These are phyloP conservation scores for Synergus japonicus DNA, from an alignment of 2,888 invertebrate genomes.

Conservation along the genomic window DNA sequence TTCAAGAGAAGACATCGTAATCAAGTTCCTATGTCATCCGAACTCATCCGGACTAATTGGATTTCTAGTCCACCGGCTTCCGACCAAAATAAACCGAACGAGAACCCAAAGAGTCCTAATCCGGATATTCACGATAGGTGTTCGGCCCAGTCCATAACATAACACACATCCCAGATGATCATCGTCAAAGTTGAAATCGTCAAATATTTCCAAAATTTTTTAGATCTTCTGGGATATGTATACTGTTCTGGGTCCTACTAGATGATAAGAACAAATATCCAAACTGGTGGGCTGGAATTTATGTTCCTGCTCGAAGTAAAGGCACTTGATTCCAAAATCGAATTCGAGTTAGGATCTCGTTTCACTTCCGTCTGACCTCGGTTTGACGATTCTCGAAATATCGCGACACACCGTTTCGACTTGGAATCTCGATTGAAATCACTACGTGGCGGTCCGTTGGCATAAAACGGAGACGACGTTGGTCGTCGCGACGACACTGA, in stretches of 20 bases:
- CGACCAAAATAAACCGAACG: slow-evolving; percentile 18
- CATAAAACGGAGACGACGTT: slow-evolving; percentile 66
- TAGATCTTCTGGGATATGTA: background rate
- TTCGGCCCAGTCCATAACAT: background rate
- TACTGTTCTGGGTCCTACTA: background rate
- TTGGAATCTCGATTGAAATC: slow-evolving; percentile 36
- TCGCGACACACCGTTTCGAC: slow-evolving; percentile 42
- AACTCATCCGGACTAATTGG: slow-evolving; percentile 18
- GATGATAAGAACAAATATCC: background rate
- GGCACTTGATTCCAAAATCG: background rate
- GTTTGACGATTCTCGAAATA: background rate
- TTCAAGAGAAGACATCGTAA: slow-evolving; percentile 5
- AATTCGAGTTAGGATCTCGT: background rate
- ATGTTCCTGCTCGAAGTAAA: background rate
- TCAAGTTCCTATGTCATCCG: slow-evolving; percentile 9
- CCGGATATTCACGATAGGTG: background rate
- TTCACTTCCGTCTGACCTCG: background rate
- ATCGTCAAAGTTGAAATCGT: background rate
- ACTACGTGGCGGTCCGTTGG: slow-evolving; percentile 53
- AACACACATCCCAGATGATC: slow-evolving; percentile 24
- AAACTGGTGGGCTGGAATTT: background rate
- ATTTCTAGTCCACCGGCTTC: slow-evolving; percentile 21
- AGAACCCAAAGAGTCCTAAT: background rate
- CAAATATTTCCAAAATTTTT: background rate
- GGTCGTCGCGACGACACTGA: slow-evolving; percentile 77